Percentiles rank a stretch among this genome's conserved stretches.
These are phyloP conservation scores for Rattus norvegicus DNA, from an alignment of 2,113 vertebrate genomes.

Conservation along the genomic window DNA sequence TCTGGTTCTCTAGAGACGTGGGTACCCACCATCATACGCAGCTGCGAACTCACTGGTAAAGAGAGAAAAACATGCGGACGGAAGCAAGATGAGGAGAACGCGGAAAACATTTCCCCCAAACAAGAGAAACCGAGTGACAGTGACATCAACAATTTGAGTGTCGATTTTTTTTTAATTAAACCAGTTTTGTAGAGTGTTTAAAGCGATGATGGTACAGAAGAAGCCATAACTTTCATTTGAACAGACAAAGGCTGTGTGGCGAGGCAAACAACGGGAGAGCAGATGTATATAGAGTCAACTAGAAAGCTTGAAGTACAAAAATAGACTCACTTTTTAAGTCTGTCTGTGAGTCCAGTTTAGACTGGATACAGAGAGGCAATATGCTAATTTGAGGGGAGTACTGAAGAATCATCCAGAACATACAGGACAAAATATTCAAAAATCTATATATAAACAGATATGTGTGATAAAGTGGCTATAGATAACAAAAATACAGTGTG, in stretches of 20 bases:
- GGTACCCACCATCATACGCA: neutral
- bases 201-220: neutral
- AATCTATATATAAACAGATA: neutral
- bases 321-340: neutral
- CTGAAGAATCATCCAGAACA: slow-evolving; percentile 15
- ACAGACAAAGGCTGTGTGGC: neutral
- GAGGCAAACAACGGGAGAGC: neutral
- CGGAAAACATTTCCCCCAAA: neutral
- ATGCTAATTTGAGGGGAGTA: neutral
- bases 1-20: neutral
- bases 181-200: neutral
- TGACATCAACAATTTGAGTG: neutral
- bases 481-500: neutral
- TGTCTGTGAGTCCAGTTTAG: neutral
- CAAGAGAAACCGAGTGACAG: neutral
- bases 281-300: neutral
- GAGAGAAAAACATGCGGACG: neutral
- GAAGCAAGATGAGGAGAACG: neutral
- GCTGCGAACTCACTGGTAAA: neutral
- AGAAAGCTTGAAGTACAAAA: slow-evolving; percentile 6
- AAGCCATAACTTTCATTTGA: slow-evolving; percentile 28
- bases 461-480: neutral
- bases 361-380: neutral
- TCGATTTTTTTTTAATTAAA: neutral
- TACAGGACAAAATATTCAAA: neutral